Evolutionary conservation across 2,113 vertebrate genomes (phyloP).

Genomic region (Ophthalmolycus amberensis): DNA sequence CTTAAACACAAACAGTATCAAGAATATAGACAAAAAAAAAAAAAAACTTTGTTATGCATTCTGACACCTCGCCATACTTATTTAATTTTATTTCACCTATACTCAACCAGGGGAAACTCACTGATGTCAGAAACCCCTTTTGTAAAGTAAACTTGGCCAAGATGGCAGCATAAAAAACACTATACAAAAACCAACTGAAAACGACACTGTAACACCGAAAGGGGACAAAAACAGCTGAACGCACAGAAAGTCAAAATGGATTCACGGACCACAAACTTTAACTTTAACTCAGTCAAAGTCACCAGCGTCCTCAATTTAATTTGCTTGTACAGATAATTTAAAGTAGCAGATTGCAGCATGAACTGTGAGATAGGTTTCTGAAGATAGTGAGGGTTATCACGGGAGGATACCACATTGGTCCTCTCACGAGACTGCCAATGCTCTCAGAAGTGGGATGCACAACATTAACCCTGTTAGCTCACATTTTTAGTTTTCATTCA

Average conservation of each 20-base stretch:
- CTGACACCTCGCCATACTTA: background rate
- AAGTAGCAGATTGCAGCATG: background rate
- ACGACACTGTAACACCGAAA: background rate
- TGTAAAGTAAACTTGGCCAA: background rate
- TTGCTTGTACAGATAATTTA: background rate
- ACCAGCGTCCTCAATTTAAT: background rate
- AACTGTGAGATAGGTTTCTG: background rate
- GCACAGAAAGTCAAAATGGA: background rate
- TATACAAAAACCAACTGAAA: background rate
- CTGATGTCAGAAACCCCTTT: background rate
- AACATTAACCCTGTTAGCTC: background rate
- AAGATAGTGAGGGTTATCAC: background rate
- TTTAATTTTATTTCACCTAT: background rate
- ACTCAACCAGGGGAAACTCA: background rate
- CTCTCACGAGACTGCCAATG: background rate
- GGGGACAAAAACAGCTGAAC: background rate
- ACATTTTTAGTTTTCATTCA: constrained; percentile 5
- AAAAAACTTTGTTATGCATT: background rate
- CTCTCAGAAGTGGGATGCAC: background rate
- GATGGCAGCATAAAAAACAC: background rate
- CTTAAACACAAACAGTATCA: background rate
- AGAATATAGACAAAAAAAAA: background rate
- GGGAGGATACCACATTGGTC: background rate
- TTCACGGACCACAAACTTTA: background rate
- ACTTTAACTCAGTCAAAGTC: background rate